These are phyloP conservation scores for Cladorhizidae sp. DNA, from an alignment of 37 sponge, comb jelly and placozoan species.

Conservation along the genomic window DNA sequence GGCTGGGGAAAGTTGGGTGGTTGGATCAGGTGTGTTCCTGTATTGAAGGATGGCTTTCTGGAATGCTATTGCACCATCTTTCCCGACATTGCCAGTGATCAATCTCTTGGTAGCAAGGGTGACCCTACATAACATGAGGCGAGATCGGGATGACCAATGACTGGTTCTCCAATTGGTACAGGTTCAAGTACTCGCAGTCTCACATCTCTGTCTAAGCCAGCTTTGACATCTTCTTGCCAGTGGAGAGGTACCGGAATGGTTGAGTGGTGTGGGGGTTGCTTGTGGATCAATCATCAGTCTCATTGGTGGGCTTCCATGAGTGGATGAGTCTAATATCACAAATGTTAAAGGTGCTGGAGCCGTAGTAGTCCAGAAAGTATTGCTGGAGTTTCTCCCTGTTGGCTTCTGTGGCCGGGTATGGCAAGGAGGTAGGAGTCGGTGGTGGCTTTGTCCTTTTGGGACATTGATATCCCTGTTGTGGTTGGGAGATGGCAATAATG, in stretches of 20 bases:
- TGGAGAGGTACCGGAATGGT: constrained; percentile 49
- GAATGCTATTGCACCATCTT: constrained; percentile 26
- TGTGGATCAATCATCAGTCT: constrained; percentile 44
- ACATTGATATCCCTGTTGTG: background rate
- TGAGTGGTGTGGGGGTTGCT: constrained; percentile 47
- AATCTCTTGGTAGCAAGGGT: constrained; percentile 36
- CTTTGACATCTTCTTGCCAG: constrained; percentile 46
- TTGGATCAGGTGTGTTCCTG: constrained; percentile 37
- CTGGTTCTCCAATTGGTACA: constrained; percentile 38
- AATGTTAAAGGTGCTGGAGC: constrained; percentile 40
- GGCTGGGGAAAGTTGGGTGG: constrained; percentile 40
- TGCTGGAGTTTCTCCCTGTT: constrained; percentile 49
- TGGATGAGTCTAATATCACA: too few species aligned
- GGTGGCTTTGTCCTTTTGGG: constrained; percentile 20
- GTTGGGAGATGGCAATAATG: background rate
- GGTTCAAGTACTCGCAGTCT: constrained; percentile 49
- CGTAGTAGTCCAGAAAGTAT: constrained; percentile 40
- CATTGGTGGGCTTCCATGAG: too few species aligned
- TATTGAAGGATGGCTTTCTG: constrained; percentile 43
- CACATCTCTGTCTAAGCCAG: constrained; percentile 39
- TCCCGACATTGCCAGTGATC: constrained; percentile 36
- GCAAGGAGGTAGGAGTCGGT: constrained; percentile 32
- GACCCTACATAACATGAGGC: constrained; percentile 25
- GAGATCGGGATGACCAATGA: constrained; percentile 52
- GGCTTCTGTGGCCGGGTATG: constrained; percentile 42